phyloP scores from a whole-genome alignment of 1,140 invertebrate genomes.

The Medauroidea extradentata region DNA sequence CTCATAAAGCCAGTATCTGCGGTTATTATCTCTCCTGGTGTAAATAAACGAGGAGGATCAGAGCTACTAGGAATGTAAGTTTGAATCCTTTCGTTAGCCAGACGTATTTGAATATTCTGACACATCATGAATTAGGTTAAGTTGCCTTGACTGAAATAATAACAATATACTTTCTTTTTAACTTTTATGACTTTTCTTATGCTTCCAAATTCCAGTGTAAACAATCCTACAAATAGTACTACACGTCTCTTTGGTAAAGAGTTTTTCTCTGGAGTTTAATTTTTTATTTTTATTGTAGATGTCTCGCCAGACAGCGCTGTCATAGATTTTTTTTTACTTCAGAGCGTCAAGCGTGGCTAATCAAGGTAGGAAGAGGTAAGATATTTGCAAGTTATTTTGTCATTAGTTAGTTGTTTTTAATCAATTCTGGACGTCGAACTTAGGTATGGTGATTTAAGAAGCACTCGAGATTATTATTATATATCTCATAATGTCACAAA shows the following conservation, averaged over 20 bases:
- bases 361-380: slow-evolving; percentile 61
- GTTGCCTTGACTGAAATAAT: no score
- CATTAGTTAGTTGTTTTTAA: slow-evolving; percentile 37
- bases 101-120: slow-evolving; percentile 13
- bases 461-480: background rate
- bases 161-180: no score
- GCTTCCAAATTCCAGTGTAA: no score
- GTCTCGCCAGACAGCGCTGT: slow-evolving; percentile 5
- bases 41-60: slow-evolving; percentile 62
- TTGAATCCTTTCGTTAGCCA: slow-evolving; percentile 21
- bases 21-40: slow-evolving; percentile 82
- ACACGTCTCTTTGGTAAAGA: no score
- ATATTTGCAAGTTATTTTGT: slow-evolving; percentile 31
- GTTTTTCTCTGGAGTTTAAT: no score
- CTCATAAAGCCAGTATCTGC: slow-evolving; percentile 80
- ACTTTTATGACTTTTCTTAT: no score
- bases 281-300: no score
- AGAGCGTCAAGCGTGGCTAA: slow-evolving; percentile 54
- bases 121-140: slow-evolving; percentile 2
- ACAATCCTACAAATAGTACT: no score
- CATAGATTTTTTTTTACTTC: background rate
- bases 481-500: no score
- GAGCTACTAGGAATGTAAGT: slow-evolving; percentile 43
- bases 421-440: slow-evolving; percentile 23
- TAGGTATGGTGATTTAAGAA: background rate